Percentiles rank a stretch among this genome's conserved stretches.
These are phyloP conservation scores for Percopsis transmontana DNA, from an alignment of 2,113 vertebrate species.

Conservation along the genomic window DNA sequence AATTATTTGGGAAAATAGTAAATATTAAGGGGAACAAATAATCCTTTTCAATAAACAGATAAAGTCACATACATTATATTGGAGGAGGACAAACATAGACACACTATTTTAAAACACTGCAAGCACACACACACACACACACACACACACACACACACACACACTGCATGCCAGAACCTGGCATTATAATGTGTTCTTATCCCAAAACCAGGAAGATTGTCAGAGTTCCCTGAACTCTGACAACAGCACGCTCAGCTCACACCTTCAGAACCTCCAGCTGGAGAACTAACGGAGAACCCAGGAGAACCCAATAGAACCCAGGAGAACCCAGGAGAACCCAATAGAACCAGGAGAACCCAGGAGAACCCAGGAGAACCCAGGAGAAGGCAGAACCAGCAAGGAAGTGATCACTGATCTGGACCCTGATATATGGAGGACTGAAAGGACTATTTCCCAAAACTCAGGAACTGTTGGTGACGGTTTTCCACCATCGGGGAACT, in stretches of 20 bases:
- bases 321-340: not conserved
- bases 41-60: no score
- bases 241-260: not conserved
- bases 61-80: not conserved
- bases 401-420: not conserved
- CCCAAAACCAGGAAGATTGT: not conserved
- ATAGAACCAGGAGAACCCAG: slow-evolving; percentile 34
- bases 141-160: not conserved
- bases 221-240: not conserved
- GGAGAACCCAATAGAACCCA: slow-evolving; percentile 21
- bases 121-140: not conserved
- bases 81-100: no score
- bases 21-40: no score
- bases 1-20: no score
- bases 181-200: not conserved
- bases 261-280: not conserved
- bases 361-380: slow-evolving; percentile 33
- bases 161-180: not conserved
- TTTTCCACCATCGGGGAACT: no score
- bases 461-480: no score
- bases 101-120: not conserved
- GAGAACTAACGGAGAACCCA: slow-evolving; percentile 10
- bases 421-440: not conserved
- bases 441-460: no score
- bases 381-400: slow-evolving; percentile 7